phyloP scores from a whole-genome alignment of 2,797 vertebrate species.

The Cynopterus sphinx region DNA sequence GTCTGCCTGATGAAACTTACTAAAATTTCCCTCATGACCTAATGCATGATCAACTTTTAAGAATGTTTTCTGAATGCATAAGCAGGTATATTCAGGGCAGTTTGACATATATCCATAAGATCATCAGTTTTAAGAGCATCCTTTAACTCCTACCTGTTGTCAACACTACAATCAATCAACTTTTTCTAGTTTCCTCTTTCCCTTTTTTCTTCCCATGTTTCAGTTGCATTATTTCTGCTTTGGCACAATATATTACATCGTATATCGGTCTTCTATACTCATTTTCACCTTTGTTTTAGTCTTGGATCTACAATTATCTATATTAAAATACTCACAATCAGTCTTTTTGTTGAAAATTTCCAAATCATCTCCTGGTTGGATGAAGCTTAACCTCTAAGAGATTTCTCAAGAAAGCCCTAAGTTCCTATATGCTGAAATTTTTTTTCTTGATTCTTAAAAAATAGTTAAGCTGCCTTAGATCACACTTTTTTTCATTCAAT shows the following conservation, averaged over 20 bases:
- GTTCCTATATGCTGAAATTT: background rate
- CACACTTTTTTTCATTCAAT: background rate
- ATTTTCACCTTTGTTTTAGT: background rate
- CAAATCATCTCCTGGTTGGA: background rate
- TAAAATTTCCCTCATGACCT: background rate
- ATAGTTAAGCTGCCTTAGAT: background rate
- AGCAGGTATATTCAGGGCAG: background rate
- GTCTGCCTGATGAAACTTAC: background rate
- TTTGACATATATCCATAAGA: background rate
- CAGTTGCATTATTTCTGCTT: background rate
- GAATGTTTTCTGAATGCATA: background rate
- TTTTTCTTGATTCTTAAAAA: background rate
- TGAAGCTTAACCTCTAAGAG: background rate
- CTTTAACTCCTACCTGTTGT: background rate
- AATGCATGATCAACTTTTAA: background rate
- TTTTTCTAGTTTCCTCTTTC: background rate
- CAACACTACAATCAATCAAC: background rate
- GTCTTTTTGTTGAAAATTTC: background rate
- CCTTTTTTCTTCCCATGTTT: background rate
- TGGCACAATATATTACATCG: background rate
- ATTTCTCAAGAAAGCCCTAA: background rate
- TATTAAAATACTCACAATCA: background rate
- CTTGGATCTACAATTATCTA: background rate
- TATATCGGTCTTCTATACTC: background rate
- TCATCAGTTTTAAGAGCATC: background rate